Evolutionary conservation across 2,888 invertebrate genomes (phyloP), one percentile per base, ranked within the genome.

Genomic region (Thelaira solivaga): DNA sequence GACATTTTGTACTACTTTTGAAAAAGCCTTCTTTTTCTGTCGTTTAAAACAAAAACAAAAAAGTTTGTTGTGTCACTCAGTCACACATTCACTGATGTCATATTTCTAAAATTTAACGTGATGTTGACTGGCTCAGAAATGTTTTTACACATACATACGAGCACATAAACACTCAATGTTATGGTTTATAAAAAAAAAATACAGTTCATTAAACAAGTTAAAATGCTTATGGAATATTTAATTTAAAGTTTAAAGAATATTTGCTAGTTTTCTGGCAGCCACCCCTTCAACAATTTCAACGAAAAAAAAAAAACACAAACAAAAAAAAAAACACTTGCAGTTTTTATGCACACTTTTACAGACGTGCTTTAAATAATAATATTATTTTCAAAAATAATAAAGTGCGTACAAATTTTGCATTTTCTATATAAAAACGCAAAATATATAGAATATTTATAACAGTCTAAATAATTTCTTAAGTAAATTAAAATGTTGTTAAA

Each of bases 161-260:
- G 11, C 13, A 11, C 10, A 16, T 20, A 18, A 18, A 22, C 7
- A 34, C 20, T 47, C 74, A 69, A 65, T 78, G 69, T 62, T 74
- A 29, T 74, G 39, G 64, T 39, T 24, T 31, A 41, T 4, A 49
- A n/a, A 29, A 41, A 72, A 26, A 47, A 76, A 55, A 68, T 74
- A 61, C 69, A 78, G 78, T 78, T 78, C 78, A 78, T 73, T 78
- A 69, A 78, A 78, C 78, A 78, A 61, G 53, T 65, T 61, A 73
- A 53, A 13, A 74, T 47, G 78, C 55, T 20, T 13, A 10, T 16
- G 8, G 59, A 51, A 69, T 69, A 34, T 36, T 59, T 39, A 74
- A 74, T 59, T 31, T 20, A 18, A 61, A 31, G n/a, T 69, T 55
- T 47, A 18, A 51, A 69, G 47, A 69, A 76, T 36, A 51, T 45